phyloP scores from a whole-genome alignment of 2,113 vertebrate species.

The Centropus bengalensis region DNA sequence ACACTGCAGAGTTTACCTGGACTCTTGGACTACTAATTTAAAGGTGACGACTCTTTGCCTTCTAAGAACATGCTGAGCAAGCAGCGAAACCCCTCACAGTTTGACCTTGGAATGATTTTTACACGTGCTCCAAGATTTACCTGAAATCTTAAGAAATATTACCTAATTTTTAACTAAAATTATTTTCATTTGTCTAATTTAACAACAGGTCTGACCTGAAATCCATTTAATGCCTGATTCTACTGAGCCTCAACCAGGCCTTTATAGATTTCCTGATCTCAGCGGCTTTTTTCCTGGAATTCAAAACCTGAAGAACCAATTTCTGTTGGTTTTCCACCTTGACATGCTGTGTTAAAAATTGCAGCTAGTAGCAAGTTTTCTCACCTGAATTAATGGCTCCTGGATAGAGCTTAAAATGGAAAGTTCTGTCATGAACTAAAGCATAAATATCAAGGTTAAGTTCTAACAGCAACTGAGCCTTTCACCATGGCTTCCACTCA shows the following conservation, averaged over 20 bases:
- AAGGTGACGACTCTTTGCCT: background rate
- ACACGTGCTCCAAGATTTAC: background rate
- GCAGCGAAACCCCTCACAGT: background rate
- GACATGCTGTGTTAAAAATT: background rate
- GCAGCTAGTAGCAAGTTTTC: constrained; percentile 26
- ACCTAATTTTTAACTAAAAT: background rate
- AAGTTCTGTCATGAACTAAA: background rate
- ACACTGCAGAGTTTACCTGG: background rate
- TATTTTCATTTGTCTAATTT: background rate
- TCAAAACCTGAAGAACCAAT: background rate
- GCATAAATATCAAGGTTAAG: background rate
- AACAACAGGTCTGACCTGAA: background rate
- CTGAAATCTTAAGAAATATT: background rate
- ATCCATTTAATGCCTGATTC: background rate
- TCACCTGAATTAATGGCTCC: constrained; percentile 31
- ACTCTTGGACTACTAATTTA: background rate
- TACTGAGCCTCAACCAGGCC: background rate
- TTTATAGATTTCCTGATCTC: background rate
- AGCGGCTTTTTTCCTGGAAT: background rate
- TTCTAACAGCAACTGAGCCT: background rate
- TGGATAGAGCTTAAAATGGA: background rate
- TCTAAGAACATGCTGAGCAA: background rate
- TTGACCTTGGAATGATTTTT: background rate
- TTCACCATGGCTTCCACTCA: background rate
- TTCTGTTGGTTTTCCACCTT: constrained; percentile 10